A percentile compares a stretch with the other conserved stretches of the same genome.
phyloP scores from a whole-genome alignment of 2,797 vertebrate genomes.

The Microchirus variegatus region DNA sequence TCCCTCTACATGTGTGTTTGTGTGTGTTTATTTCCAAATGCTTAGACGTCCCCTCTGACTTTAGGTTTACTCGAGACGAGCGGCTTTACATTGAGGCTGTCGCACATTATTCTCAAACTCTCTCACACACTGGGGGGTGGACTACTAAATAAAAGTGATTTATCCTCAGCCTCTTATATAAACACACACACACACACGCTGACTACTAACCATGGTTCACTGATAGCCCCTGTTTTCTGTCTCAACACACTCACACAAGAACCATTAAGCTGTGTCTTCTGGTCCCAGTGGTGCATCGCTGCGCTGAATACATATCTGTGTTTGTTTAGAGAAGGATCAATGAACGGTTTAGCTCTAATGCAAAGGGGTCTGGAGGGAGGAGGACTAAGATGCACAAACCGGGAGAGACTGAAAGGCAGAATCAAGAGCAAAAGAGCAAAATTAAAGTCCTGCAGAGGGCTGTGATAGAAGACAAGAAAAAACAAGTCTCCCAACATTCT shows the following conservation, averaged over 20 bases:
- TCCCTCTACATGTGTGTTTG: not conserved
- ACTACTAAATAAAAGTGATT: slow-evolving; percentile 49
- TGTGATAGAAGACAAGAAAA: not conserved
- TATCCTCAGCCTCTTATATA: slow-evolving; percentile 9
- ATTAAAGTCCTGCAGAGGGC: slow-evolving; percentile 14
- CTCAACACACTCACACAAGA: slow-evolving; percentile 9
- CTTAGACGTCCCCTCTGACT: slow-evolving; percentile 57
- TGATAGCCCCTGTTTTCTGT: slow-evolving; percentile 1
- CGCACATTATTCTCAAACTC: slow-evolving; percentile 24
- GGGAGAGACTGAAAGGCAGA: slow-evolving; percentile 39
- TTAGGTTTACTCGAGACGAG: slow-evolving; percentile 37
- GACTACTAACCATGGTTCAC: slow-evolving; percentile 1
- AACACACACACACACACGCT: slow-evolving; percentile 3
- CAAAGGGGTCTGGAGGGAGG: slow-evolving; percentile 45
- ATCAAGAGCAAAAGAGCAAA: slow-evolving; percentile 10
- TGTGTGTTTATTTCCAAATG: slow-evolving; percentile 34
- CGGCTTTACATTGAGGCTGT: slow-evolving; percentile 37
- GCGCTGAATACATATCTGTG: slow-evolving; percentile 68
- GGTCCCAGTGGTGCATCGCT: slow-evolving; percentile 45
- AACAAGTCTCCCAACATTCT: not conserved
- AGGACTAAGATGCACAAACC: slow-evolving; percentile 26
- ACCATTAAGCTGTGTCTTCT: slow-evolving; percentile 43
- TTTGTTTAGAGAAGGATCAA: slow-evolving; percentile 69
- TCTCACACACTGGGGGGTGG: slow-evolving; percentile 3
- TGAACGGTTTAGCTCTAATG: slow-evolving; percentile 54